These are phyloP conservation scores for Lycocorax pyrrhopterus DNA, from an alignment of 2,113 vertebrate species.

Conservation along the genomic window DNA sequence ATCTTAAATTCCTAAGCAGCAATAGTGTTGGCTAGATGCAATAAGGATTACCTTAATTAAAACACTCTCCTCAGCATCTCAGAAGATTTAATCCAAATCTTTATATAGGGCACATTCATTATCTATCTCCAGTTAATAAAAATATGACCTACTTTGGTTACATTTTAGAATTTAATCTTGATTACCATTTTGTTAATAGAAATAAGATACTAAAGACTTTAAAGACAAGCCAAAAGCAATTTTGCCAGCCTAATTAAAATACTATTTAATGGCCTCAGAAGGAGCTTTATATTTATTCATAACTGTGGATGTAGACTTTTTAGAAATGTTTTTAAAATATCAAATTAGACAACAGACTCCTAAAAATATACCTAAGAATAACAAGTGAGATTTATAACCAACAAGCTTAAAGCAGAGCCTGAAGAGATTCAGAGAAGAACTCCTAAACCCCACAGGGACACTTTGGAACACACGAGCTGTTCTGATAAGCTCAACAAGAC, in stretches of 20 bases:
- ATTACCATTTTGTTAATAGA: constrained; percentile 80
- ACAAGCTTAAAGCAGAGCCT: not conserved
- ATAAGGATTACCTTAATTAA: constrained; percentile 81
- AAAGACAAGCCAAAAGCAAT: constrained; percentile 74
- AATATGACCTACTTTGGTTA: constrained; percentile 74
- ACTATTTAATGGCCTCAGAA: constrained; percentile 68
- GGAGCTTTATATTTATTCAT: constrained; percentile 65
- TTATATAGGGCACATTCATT: constrained; percentile 75
- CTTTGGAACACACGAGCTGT: not conserved
- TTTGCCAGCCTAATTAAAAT: constrained; percentile 77
- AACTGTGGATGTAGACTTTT: constrained; percentile 40
- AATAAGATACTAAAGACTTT: constrained; percentile 74
- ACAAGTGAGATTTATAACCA: constrained; percentile 27
- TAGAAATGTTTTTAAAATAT: constrained; percentile 42
- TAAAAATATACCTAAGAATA: constrained; percentile 17
- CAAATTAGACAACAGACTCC: constrained; percentile 24
- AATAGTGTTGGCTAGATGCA: constrained; percentile 72
- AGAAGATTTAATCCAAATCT: constrained; percentile 72
- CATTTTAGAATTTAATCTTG: constrained; percentile 75
- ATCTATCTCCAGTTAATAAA: constrained; percentile 78
- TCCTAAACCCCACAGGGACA: constrained; percentile 4
- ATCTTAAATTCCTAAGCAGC: constrained; percentile 74
- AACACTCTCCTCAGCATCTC: constrained; percentile 71
- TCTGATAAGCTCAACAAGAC: constrained; percentile 47
- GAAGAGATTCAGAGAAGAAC: not conserved